Conservation (phyloP, 2,797 vertebrate species). For the Otus scops region DNA sequence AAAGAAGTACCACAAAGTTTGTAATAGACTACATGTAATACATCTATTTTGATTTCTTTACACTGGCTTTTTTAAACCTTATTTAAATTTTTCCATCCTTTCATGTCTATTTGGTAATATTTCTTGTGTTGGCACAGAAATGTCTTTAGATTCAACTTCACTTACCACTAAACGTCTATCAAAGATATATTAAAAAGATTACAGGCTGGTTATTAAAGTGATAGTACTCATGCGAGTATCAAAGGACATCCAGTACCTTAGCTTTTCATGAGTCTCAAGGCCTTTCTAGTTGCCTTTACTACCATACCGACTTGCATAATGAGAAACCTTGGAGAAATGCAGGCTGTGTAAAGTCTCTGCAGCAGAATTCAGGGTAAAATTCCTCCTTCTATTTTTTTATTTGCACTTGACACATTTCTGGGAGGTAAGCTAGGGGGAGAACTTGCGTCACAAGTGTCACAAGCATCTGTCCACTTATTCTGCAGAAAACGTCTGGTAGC, state of each 20-base stretch:
- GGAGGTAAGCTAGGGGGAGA: not conserved
- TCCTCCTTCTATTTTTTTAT: not conserved
- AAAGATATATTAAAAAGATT: not conserved
- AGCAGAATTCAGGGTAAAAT: not conserved
- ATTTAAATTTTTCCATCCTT: not conserved
- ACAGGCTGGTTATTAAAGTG: not conserved
- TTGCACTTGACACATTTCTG: not conserved
- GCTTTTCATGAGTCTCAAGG: not conserved
- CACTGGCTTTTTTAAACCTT: not conserved
- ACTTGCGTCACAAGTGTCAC: not conserved
- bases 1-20: not conserved
- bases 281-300: not conserved
- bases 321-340: not conserved
- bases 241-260: not conserved
- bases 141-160: not conserved
- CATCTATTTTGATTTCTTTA: not conserved
- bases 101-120: not conserved
- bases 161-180: not conserved
- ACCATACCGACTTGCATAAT: not conserved
- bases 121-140: not conserved
- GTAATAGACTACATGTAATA: not conserved
- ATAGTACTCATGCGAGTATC: not conserved
- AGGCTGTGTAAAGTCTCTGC: not conserved
- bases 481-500: fast-evolving
- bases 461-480: not conserved